Evolutionary conservation across 2,888 invertebrate genomes (phyloP).

Genomic region (Pheosia tremula): DNA sequence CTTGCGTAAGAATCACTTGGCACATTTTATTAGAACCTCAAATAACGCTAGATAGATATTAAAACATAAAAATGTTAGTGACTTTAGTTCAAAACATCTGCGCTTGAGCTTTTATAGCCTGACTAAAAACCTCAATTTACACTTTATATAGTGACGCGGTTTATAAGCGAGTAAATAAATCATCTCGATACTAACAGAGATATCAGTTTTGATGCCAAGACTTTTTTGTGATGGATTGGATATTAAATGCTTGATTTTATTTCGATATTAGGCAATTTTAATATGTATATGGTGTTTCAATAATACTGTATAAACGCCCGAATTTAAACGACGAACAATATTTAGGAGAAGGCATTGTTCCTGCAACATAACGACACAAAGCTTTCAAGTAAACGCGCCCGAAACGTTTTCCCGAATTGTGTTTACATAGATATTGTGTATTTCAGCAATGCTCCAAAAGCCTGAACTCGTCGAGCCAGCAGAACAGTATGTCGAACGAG

Average conservation of each 20-base stretch:
- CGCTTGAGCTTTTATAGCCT: constrained; percentile 1
- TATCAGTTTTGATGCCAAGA: background rate
- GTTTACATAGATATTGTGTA: constrained; percentile 45
- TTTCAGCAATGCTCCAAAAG: constrained; percentile 83
- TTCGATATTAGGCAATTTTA: too few species aligned
- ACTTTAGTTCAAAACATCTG: background rate
- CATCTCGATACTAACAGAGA: background rate
- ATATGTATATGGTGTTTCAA: too few species aligned
- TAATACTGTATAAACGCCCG: too few species aligned
- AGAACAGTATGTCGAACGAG: constrained; percentile 82
- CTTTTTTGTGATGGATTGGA: background rate
- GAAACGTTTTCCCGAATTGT: constrained; percentile 21
- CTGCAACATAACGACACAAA: constrained; percentile 30
- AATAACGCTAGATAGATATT: constrained; percentile 1
- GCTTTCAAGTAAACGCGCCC: constrained; percentile 14
- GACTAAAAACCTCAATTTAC: constrained; percentile 3
- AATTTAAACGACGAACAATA: too few species aligned
- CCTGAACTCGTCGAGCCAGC: constrained; percentile 79
- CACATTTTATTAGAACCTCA: constrained; percentile 8
- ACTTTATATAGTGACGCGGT: background rate
- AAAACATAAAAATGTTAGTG: constrained; percentile 2
- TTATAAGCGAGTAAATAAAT: constrained; percentile 1
- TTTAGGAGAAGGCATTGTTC: background rate
- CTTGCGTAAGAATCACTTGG: constrained; percentile 2
- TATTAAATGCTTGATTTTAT: background rate